Base-by-base conservation (phyloP, 2,888 invertebrate species). In the Dolichomitus sp. region DNA sequence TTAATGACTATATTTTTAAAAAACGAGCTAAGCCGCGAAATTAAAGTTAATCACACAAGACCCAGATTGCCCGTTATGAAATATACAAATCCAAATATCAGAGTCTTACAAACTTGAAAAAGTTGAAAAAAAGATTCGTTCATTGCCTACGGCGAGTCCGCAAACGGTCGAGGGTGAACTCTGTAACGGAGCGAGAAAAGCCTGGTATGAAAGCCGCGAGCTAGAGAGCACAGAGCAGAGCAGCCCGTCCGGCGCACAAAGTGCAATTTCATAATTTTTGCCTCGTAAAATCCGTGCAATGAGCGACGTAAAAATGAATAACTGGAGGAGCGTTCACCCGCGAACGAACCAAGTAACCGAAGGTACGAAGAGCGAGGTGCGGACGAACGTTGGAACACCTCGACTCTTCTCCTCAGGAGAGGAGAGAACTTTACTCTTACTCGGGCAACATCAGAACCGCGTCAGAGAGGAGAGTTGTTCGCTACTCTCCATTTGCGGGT, bases 211-310 rank as follows among this genome's bases (percentile, higher is more conserved):
- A 70, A 79, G 65, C 75, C 74, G 59, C 65, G 72, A 75, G 40
- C 37, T 14, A 40, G 57, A 54, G 69, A 42, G 57, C 52, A 48
- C 63, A 42, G 19, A 17, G 69, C 37, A 70, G 54, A 77, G 77
- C 33, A 75, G 45, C 52, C 45, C 59, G 61, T 27, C 33, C 73
- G 12, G 63, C 85, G 88, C 85, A 88, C 92, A 92, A 91, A 92
- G 92, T 91, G 93, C 92, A 93, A 92, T 93, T 93, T 93, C 89
- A 91, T 89, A 88, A 93, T 93, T 93, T 93, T 93, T 93, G 92
- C 91, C 89, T 93, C 93, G 92, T 93, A 93, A 93, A 93, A 91
- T 89, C 87, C 89, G 89, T 88, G 91, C 91, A 92, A 93, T 93
- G 92, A 91, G 90, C 89, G 90, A 90, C 89, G 91, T 92, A 92